Conservation (phyloP, 2,113 vertebrate genomes). For the Lasiurus cinereus region DNA sequence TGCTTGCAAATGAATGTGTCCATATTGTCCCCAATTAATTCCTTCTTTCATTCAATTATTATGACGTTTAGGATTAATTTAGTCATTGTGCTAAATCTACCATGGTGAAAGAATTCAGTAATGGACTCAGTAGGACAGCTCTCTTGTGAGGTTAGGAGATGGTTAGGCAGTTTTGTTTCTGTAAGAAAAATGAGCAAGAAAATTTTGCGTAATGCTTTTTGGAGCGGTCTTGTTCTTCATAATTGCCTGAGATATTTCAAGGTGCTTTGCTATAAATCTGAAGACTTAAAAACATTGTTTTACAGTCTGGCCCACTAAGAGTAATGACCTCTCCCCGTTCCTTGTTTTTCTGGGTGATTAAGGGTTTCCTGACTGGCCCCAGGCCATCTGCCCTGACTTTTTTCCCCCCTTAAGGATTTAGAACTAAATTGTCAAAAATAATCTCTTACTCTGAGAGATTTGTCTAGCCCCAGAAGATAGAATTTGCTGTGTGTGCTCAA, state of each 20-base stretch:
- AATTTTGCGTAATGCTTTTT: conserved; percentile 70
- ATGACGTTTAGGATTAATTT: conserved; percentile 37
- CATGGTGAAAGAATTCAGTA: conserved; percentile 26
- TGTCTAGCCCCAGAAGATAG: conserved; percentile 72
- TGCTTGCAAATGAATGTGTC: conserved; percentile 7
- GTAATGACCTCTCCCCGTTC: conserved; percentile 76
- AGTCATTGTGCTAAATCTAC: conserved; percentile 15
- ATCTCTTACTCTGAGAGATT: conserved; percentile 76
- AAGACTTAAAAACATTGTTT: conserved; percentile 81
- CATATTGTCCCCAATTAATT: neutral
- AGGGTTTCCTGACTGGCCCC: conserved; percentile 80
- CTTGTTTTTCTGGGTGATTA: conserved; percentile 78
- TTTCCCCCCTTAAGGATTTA: conserved; percentile 71
- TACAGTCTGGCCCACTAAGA: conserved; percentile 78
- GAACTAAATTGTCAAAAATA: conserved; percentile 81
- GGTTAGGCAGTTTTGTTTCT: conserved; percentile 60
- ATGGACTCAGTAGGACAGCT: neutral
- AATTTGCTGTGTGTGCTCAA: conserved; percentile 69
- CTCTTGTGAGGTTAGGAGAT: neutral
- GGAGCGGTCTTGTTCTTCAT: conserved; percentile 65
- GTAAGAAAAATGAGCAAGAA: conserved; percentile 70
- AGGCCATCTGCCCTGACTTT: conserved; percentile 77
- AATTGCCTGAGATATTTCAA: conserved; percentile 75
- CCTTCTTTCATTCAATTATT: conserved; percentile 23
- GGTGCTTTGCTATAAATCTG: conserved; percentile 80